Conservation (phyloP, 2,113 vertebrate genomes). For the Odocoileus hemionus region DNA sequence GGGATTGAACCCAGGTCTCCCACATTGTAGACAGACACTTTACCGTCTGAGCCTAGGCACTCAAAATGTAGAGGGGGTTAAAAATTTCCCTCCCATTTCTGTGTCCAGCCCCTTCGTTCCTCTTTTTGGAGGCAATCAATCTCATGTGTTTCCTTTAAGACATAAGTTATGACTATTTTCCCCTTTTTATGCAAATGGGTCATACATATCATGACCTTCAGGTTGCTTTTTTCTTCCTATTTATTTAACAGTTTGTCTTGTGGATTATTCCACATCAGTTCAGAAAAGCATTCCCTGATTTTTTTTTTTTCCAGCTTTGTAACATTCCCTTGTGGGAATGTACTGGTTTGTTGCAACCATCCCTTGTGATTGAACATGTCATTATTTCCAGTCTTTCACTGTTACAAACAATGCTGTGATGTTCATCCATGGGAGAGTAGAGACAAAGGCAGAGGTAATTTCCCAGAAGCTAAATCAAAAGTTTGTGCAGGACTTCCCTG, state of each 20-base stretch:
- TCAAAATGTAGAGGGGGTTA: neutral
- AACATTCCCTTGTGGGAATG: neutral
- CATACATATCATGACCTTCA: neutral
- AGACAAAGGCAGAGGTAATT: neutral
- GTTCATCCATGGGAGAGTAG: neutral
- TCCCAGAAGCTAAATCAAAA: neutral
- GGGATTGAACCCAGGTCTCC: too few relatives aligned
- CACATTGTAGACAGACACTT: too few relatives aligned
- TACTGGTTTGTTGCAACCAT: neutral
- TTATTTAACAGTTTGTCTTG: neutral
- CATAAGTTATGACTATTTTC: neutral
- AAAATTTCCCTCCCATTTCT: neutral
- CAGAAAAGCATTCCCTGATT: neutral
- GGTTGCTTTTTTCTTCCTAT: neutral
- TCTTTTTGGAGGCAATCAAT: neutral
- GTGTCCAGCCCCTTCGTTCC: neutral
- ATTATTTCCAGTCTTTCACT: neutral
- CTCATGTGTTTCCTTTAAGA: neutral
- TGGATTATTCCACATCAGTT: neutral
- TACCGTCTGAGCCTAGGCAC: too few relatives aligned
- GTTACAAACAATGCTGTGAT: neutral
- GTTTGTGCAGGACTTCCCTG: neutral
- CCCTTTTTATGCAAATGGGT: neutral
- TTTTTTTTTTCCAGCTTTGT: neutral
- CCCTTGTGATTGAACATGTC: neutral